phyloP scores from a whole-genome alignment of 2,888 invertebrate species.

The Drosophila greeni region DNA sequence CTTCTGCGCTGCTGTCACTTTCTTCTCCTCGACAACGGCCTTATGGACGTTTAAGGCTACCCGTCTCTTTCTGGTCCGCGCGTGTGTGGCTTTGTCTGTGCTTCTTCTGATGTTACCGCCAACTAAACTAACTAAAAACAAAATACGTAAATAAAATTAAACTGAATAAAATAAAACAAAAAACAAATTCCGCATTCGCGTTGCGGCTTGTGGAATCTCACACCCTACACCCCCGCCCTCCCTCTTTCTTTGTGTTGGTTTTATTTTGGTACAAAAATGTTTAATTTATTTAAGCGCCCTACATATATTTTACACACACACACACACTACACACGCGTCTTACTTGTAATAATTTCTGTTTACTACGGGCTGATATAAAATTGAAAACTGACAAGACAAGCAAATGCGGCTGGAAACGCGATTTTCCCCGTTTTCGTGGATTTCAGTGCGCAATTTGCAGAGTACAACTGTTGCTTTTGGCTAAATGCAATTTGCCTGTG shows the following conservation, averaged over 20 bases:
- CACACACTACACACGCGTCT: constrained; percentile 4
- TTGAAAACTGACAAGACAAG: constrained; percentile 12
- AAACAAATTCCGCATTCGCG: background rate
- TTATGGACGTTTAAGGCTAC: background rate
- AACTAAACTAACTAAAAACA: constrained; percentile 10
- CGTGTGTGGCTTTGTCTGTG: constrained; percentile 31
- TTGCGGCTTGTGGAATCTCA: background rate
- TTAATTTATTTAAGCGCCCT: background rate
- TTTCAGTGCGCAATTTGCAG: constrained; percentile 20
- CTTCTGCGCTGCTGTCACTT: constrained; percentile 1
- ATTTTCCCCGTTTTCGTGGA: constrained; percentile 2
- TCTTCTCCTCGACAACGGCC: background rate
- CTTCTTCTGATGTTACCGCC: constrained; percentile 21
- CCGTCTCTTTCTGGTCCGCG: constrained; percentile 10
- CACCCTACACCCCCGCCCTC: too few species aligned
- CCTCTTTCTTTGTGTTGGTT: background rate
- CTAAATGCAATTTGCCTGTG: constrained; percentile 32
- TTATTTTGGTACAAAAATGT: background rate
- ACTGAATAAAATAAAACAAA: background rate
- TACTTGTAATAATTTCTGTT: constrained; percentile 25
- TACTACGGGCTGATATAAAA: constrained; percentile 2
- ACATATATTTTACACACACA: background rate
- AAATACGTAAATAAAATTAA: constrained; percentile 2
- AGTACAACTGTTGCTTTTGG: constrained; percentile 40
- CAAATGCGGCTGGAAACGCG: constrained; percentile 6